Percentiles rank a stretch among this genome's conserved stretches.
Conservation (phyloP, 2,797 vertebrate species). For the Arctocebus calabarensis region DNA sequence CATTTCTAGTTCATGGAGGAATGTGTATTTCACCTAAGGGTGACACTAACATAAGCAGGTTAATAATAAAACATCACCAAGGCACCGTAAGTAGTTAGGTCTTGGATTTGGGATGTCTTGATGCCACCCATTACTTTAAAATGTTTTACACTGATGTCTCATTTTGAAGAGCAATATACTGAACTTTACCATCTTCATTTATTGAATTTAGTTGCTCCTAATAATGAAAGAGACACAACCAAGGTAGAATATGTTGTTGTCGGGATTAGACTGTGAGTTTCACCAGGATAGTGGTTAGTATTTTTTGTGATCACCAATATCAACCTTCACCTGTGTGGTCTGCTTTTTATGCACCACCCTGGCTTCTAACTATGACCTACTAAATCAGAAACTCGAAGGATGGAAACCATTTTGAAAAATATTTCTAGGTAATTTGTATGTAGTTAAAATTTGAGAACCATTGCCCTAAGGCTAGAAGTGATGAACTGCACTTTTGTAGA, state of each 20-base stretch:
- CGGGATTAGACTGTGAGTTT: neutral
- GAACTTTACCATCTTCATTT: neutral
- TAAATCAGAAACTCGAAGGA: neutral
- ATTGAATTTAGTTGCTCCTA: constrained; percentile 31
- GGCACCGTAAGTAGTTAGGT: neutral
- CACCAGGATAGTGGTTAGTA: neutral
- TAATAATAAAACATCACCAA: constrained; percentile 14
- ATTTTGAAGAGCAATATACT: neutral
- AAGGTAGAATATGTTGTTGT: neutral
- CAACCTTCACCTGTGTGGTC: neutral
- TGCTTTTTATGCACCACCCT: neutral
- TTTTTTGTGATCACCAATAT: neutral
- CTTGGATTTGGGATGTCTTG: neutral
- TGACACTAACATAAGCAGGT: neutral
- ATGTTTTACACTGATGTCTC: neutral
- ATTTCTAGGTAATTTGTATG: neutral
- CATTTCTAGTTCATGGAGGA: neutral
- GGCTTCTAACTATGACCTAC: neutral
- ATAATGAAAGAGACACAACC: neutral
- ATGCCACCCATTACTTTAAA: constrained; percentile 29
- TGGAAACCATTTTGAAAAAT: neutral
- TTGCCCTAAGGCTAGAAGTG: neutral
- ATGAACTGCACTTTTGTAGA: neutral
- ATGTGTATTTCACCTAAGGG: neutral
- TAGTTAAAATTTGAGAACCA: constrained; percentile 5